Base-by-base conservation (phyloP, 2,797 vertebrate genomes). In the Telmatherina bonti region DNA sequence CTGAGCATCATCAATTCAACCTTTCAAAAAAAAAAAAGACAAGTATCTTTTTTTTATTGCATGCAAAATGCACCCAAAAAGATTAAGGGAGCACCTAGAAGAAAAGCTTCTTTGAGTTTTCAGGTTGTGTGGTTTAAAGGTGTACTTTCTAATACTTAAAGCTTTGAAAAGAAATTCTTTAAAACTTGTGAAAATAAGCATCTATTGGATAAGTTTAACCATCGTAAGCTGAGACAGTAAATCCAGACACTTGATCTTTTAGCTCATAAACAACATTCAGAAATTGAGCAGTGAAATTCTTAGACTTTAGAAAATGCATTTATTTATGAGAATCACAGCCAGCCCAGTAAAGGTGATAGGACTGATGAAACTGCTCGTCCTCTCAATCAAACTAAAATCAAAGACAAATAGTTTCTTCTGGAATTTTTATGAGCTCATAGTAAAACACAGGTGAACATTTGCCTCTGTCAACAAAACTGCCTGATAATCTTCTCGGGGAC, bases 401-500 rank as follows among this genome's bases (percentile, higher is more conserved):
- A 82, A 79, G 70, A 72, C 18, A 51, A 45, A 18, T 20, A 7
- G 1, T 58, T 76, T 73, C 67, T 63, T 45, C 53, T 66, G 77
- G 72, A 74, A 83, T 82, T 72, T 72, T 29, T 63, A 70, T n/a
- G 51, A 76, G 76, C 60, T 9, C 56, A 71, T 79, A 41, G 55
- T 75, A 69, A 83, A 87, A 82, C 66, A 76, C 55, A 30, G 20
- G 47, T 71, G 62, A 86, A 80, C 84, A 62, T 80, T 72, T 72
- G 84, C 67, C 71, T 85, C 64, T 62, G 66, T 91, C 86, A 88
- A 82, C 79, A 84, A 79, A 87, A 76, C 72, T 68, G 73, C 63
- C 77, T 71, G 78, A 81, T 83, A 85, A 90, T 90, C 78, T 80
- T 76, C 80, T 87, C 70, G 62, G 69, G 80, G 76, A 84, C 81